phyloP scores from a whole-genome alignment of 1,140 invertebrate genomes.

The Tetramorium alpestre region DNA sequence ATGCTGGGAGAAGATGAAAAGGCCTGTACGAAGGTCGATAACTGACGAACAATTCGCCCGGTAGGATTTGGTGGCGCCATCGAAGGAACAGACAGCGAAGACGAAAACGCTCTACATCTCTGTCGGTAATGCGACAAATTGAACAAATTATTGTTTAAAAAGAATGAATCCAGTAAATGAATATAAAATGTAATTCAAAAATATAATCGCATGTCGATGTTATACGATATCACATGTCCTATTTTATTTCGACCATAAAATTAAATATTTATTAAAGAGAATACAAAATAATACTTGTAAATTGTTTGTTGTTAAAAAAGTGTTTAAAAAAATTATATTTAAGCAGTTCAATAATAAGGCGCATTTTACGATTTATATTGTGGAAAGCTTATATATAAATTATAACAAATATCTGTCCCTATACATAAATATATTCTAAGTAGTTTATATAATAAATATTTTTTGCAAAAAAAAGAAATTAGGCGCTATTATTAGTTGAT shows the following conservation, averaged over 20 bases:
- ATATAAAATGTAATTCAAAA: not conserved
- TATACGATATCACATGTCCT: not conserved
- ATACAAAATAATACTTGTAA: not conserved
- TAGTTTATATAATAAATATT: not conserved
- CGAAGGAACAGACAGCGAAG: constrained; percentile 54
- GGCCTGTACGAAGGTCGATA: constrained; percentile 65
- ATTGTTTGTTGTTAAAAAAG: not conserved
- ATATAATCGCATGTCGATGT: not conserved
- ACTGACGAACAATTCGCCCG: not conserved
- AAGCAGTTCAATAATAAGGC: not conserved
- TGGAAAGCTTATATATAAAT: not conserved
- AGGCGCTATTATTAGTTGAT: constrained; percentile 27
- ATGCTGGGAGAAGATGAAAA: constrained; percentile 17
- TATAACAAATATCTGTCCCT: not conserved
- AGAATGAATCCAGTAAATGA: not conserved
- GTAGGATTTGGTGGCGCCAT: constrained; percentile 80
- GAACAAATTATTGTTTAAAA: constrained; percentile 4
- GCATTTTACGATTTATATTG: not conserved
- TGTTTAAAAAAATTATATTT: not conserved
- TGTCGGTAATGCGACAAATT: constrained; percentile 69
- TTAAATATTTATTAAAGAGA: not conserved
- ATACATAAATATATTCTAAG: not conserved
- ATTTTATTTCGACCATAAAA: not conserved
- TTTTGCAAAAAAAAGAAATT: not conserved
- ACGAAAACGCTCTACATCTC: constrained; percentile 48